A percentile compares a stretch with the other conserved stretches of the same genome.
Evolutionary conservation across 2,113 vertebrate genomes (phyloP).

Genomic region (Crotalus viridis): DNA sequence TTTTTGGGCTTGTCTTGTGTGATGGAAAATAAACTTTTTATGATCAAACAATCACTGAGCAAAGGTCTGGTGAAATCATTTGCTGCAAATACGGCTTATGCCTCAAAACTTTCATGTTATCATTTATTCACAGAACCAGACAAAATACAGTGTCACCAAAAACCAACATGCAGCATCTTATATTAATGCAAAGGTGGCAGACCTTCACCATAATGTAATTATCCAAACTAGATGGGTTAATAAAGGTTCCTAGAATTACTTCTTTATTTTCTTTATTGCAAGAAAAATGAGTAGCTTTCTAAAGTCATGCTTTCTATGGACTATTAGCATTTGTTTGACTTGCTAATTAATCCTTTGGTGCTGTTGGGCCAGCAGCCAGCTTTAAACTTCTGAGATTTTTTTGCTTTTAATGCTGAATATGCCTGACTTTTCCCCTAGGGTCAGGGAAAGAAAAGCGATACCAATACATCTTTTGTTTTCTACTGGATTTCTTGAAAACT

Average conservation of each 20-base stretch:
- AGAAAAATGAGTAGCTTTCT: constrained; percentile 55
- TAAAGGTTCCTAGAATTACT: constrained; percentile 67
- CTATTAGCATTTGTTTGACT: constrained; percentile 41
- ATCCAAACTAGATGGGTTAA: constrained; percentile 62
- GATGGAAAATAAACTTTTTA: constrained; percentile 50
- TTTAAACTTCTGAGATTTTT: constrained; percentile 3
- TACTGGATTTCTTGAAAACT: neutral
- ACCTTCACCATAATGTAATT: constrained; percentile 66
- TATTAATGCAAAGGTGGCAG: constrained; percentile 67
- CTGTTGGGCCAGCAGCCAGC: constrained; percentile 28
- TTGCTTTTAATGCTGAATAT: accelerated
- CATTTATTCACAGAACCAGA: constrained; percentile 54
- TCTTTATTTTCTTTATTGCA: constrained; percentile 61
- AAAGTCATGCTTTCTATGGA: constrained; percentile 45
- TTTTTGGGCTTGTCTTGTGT: constrained; percentile 23
- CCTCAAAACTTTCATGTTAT: constrained; percentile 56
- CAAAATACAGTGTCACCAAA: constrained; percentile 53
- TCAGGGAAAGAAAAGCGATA: neutral
- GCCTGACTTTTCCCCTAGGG: neutral
- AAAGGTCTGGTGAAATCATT: constrained; percentile 58
- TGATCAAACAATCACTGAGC: constrained; percentile 40
- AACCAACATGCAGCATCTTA: constrained; percentile 61
- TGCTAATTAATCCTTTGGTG: constrained; percentile 60
- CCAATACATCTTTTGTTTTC: neutral
- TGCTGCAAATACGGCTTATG: constrained; percentile 21